Percentiles rank a stretch among this genome's conserved stretches.
These are phyloP conservation scores for Paracentrotus lividus DNA, from an alignment of 53 echinoderm and acorn worm species.

Conservation along the genomic window DNA sequence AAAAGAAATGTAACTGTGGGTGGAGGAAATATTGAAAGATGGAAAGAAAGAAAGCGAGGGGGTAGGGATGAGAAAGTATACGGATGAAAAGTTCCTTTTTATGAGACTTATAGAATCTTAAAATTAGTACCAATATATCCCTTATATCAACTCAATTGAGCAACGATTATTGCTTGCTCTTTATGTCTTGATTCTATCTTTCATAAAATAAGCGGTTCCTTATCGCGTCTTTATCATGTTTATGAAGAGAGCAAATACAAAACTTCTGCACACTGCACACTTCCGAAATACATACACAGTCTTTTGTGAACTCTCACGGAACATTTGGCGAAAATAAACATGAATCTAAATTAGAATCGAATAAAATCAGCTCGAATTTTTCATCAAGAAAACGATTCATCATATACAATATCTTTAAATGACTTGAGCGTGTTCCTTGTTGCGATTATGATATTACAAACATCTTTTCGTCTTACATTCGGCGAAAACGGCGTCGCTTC, in stretches of 20 bases:
- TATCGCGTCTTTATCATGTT: too few species aligned
- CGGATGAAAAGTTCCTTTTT: too few species aligned
- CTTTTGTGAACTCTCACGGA: background rate
- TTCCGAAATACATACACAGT: background rate
- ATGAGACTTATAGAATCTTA: background rate
- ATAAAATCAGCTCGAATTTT: background rate
- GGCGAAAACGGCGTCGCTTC: conserved; percentile 10
- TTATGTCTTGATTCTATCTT: background rate
- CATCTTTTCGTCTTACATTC: conserved; percentile 7
- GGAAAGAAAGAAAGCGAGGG: background rate
- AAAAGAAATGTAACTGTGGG: background rate
- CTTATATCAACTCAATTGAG: background rate
- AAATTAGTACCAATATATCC: background rate
- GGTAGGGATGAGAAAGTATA: background rate
- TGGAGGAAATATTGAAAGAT: background rate
- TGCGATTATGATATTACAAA: background rate
- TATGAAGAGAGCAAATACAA: background rate
- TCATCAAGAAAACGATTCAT: conserved; percentile 10
- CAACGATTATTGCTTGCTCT: background rate
- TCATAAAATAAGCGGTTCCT: background rate
- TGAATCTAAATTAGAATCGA: background rate
- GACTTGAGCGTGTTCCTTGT: conserved; percentile 19
- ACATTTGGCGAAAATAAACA: background rate
- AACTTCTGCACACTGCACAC: background rate
- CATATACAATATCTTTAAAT: background rate